phyloP scores from a whole-genome alignment of 35 echinoderm and acorn worm genomes.

The Diadema setosum region DNA sequence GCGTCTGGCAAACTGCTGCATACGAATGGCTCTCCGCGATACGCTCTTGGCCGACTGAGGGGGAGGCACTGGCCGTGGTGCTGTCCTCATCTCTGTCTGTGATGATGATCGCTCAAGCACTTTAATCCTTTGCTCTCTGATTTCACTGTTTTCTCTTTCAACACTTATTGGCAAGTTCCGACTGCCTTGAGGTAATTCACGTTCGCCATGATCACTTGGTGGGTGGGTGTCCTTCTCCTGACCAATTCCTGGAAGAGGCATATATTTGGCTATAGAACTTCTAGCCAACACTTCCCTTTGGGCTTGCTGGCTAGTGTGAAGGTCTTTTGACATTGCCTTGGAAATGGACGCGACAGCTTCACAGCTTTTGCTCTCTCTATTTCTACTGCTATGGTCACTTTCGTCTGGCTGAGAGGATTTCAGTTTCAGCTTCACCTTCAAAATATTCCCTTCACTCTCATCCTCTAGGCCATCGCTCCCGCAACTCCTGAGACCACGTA shows the following conservation, averaged over 20 bases:
- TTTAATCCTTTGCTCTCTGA: not conserved
- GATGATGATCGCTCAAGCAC: not conserved
- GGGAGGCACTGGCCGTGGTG: not conserved
- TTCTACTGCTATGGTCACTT: not conserved
- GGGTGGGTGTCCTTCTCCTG: not conserved
- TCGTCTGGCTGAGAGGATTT: not conserved
- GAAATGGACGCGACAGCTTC: not conserved
- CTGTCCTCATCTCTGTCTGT: not conserved
- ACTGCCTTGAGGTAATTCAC: not conserved
- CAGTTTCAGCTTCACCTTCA: not conserved
- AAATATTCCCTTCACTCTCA: not conserved
- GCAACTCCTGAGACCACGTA: not conserved
- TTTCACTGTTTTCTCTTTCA: not conserved
- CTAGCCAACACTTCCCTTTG: not conserved
- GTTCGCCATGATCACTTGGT: not conserved
- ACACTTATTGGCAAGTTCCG: not conserved
- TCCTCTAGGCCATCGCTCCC: not conserved
- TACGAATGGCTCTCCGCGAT: constrained; percentile 34
- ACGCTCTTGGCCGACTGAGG: constrained; percentile 20
- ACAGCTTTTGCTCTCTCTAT: not conserved
- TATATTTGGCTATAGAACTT: not conserved
- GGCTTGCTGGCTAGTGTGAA: not conserved
- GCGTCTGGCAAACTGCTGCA: constrained; percentile 36
- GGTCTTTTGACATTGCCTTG: not conserved
- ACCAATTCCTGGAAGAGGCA: not conserved